A percentile compares a stretch with the other conserved stretches of the same genome.
Conservation (phyloP, 2,888 invertebrate genomes). For the Pachymerium ferrugineum region DNA sequence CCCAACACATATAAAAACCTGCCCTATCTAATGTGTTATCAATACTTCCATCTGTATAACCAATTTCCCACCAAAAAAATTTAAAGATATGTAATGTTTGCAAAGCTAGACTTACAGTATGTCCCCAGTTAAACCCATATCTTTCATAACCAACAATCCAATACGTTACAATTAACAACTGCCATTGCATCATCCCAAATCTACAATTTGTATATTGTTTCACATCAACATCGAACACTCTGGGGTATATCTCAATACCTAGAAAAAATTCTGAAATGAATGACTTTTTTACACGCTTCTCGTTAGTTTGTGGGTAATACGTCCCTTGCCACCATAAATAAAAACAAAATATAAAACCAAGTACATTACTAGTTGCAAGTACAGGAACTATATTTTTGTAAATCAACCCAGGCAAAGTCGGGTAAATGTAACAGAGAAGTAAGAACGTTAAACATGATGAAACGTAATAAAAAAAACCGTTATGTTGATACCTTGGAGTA, state of each 20-base stretch:
- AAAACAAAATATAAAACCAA: conserved; percentile 49
- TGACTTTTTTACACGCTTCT: conserved; percentile 37
- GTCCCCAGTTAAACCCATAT: conserved; percentile 44
- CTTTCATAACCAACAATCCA: conserved; percentile 36
- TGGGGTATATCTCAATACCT: conserved; percentile 54
- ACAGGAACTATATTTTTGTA: conserved; percentile 51
- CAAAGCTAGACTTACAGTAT: conserved; percentile 46
- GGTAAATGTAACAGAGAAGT: conserved; percentile 48
- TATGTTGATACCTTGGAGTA: conserved; percentile 47
- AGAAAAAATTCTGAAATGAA: conserved; percentile 51
- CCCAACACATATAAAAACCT: conserved; percentile 53
- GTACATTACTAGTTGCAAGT: conserved; percentile 48
- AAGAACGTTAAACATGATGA: conserved; percentile 43
- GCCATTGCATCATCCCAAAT: conserved; percentile 52
- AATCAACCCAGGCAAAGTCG: conserved; percentile 47
- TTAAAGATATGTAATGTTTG: conserved; percentile 54
- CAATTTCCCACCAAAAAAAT: conserved; percentile 57
- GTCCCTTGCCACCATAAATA: conserved; percentile 41
- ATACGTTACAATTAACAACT: conserved; percentile 37
- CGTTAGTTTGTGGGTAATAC: background rate
- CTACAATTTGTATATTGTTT: conserved; percentile 52
- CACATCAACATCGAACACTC: conserved; percentile 47
- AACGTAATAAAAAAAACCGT: conserved; percentile 50
- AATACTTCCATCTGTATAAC: conserved; percentile 56
- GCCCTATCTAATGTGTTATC: conserved; percentile 55